Evolutionary conservation across 2,888 invertebrate species (phyloP), one percentile per base, ranked within the genome.

Genomic region (Mamestra brassicae): DNA sequence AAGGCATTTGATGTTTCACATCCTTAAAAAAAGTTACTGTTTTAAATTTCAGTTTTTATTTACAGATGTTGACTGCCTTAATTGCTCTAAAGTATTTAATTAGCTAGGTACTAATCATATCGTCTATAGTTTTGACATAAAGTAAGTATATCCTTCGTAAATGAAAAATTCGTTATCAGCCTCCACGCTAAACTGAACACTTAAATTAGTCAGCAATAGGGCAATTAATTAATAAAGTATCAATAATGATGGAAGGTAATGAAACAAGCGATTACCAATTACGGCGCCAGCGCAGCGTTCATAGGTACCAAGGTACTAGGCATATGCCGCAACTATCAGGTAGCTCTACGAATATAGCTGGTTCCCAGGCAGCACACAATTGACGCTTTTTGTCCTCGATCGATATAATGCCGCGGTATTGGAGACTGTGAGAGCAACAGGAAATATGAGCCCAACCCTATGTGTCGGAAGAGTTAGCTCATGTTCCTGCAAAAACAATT

Each of bases 401-500:
- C 91, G 87, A 92, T 92, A 90, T 90, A 93, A 91, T 92, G 88
- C 94, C 91, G 96, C 95, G 71, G 96, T 95, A 95, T 97, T 97
- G 80, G 97, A 90, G 87, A 96, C 97, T 87, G 97, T 94, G 93
- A 98, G 97, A 82, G 97, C 97, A 71, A 97, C 98, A 88, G 97
- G 98, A 93, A 98, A 98, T 76, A 97, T 86, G 94, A 82, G 97
- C 98, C 87, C 97, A 97, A 89, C 97, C 97, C 92, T 97, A 97
- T 97, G 97, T 94, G 97, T 97, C 93, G 98, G 98, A 93, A 98
- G 98, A 88, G 97, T 96, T 76, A 97, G 96, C 97, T 98, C 97
- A 92, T 97, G 97, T 72, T 92, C 92, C 91, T 89, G 88, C 87
- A 83, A 86, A 97, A 87, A 97, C 97, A 95, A 97, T 97, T 34